Percentiles rank a stretch among this genome's conserved stretches.
phyloP scores from a whole-genome alignment of 2,888 invertebrate species.

The Lithophane ornitopus region DNA sequence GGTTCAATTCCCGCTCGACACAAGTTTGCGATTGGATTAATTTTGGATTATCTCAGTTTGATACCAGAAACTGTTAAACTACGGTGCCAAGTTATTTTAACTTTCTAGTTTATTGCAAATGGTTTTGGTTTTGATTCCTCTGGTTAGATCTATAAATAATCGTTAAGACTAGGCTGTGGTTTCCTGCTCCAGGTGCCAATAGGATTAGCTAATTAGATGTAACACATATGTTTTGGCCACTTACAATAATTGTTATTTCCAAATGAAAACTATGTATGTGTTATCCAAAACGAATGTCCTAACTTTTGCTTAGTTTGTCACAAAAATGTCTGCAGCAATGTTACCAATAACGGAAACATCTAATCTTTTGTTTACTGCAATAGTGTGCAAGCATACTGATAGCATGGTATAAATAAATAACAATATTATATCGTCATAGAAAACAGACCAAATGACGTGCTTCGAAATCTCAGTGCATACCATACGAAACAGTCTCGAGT shows the following conservation, averaged over 20 bases:
- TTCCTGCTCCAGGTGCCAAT: conserved; percentile 47
- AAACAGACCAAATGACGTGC: no score
- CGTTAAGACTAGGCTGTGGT: conserved; percentile 49
- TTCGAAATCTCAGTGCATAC: no score
- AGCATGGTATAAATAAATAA: no score
- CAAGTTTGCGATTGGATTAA: conserved; percentile 73
- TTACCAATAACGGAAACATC: background rate
- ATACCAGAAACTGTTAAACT: conserved; percentile 63
- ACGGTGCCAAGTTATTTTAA: conserved; percentile 61
- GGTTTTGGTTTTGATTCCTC: conserved; percentile 43
- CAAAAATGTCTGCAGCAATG: background rate
- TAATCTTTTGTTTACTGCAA: background rate
- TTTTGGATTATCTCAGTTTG: conserved; percentile 72
- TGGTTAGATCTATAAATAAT: conserved; percentile 53
- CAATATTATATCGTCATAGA: no score
- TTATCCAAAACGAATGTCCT: background rate
- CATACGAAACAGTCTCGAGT: no score
- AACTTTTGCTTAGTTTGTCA: background rate
- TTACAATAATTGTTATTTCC: conserved; percentile 31
- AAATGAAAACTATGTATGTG: background rate
- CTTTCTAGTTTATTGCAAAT: conserved; percentile 64
- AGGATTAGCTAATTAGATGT: conserved; percentile 54
- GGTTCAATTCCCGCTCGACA: conserved; percentile 70
- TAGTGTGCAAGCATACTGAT: background rate
- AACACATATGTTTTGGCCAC: conserved; percentile 24